phyloP scores from a whole-genome alignment of 2,888 invertebrate genomes.

The Choristoneura rosaceana region DNA sequence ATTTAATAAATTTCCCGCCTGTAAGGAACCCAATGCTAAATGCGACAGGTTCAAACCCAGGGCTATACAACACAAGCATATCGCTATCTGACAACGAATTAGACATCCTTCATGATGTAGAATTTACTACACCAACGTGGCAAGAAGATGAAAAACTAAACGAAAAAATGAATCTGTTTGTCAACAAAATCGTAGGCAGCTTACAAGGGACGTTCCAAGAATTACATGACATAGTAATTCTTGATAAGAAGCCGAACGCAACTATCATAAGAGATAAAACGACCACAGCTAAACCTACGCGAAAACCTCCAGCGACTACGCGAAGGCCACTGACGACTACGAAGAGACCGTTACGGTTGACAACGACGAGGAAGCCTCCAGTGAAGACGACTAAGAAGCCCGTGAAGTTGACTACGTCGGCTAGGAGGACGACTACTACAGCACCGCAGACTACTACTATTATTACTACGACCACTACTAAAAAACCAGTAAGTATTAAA shows the following conservation, averaged over 20 bases:
- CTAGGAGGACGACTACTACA: conserved; percentile 59
- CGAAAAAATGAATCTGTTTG: conserved; percentile 92
- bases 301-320: conserved; percentile 67
- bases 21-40: conserved; percentile 94
- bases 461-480: conserved; percentile 58
- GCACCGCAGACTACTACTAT: conserved; percentile 51
- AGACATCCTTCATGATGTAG: conserved; percentile 81
- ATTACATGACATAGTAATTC: conserved; percentile 90
- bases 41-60: conserved; percentile 85
- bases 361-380: conserved; percentile 71
- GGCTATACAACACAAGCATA: conserved; percentile 78
- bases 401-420: conserved; percentile 63
- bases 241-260: conserved; percentile 77
- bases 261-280: conserved; percentile 62
- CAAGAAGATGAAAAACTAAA: conserved; percentile 90
- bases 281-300: conserved; percentile 75
- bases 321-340: conserved; percentile 78
- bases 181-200: conserved; percentile 93
- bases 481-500: conserved; percentile 67
- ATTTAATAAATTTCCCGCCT: conserved; percentile 92
- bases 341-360: conserved; percentile 71
- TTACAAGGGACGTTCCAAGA: conserved; percentile 93
- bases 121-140: conserved; percentile 91
- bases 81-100: conserved; percentile 84
- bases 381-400: conserved; percentile 77